Conservation (phyloP, 2,888 invertebrate species). For the Pristionchus fissidentatus region DNA sequence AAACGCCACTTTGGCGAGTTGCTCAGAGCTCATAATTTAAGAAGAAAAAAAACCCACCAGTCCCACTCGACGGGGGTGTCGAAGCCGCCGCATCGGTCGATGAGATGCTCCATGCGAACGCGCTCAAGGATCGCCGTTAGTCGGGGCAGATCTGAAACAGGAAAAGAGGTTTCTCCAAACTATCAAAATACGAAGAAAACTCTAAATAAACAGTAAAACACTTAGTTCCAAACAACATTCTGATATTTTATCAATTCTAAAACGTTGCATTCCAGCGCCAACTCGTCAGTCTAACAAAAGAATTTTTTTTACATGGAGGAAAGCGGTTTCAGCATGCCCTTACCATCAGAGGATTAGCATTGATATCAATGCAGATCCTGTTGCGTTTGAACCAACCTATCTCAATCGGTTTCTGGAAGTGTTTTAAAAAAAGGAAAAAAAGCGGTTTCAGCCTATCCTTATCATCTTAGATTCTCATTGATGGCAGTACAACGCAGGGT, state of each 20-base stretch:
- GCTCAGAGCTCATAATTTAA: not conserved
- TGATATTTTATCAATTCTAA: too few species aligned
- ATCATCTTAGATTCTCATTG: too few species aligned
- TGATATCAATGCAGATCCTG: too few species aligned
- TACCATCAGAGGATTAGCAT: too few species aligned
- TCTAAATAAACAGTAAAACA: not conserved
- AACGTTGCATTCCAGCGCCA: too few species aligned
- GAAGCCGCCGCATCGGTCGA: slow-evolving; percentile 71
- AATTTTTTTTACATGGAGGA: too few species aligned
- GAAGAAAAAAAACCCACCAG: slow-evolving; percentile 60
- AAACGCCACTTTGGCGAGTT: not conserved
- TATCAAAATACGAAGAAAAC: not conserved
- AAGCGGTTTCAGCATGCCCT: too few species aligned
- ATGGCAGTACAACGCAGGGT: not conserved
- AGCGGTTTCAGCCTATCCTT: too few species aligned
- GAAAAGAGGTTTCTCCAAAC: not conserved
- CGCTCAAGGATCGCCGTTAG: slow-evolving; percentile 65
- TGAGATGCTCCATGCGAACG: slow-evolving; percentile 69
- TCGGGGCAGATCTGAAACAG: slow-evolving; percentile 59
- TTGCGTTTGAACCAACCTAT: too few species aligned
- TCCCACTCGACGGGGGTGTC: slow-evolving; percentile 71
- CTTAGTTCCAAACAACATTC: not conserved
- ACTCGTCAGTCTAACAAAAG: too few species aligned
- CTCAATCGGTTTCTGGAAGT: too few species aligned
- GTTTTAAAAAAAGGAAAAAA: too few species aligned